Evolutionary conservation across 1,140 invertebrate species (phyloP), one percentile per base, ranked within the genome.

Genomic region (Drosophila tristis): DNA sequence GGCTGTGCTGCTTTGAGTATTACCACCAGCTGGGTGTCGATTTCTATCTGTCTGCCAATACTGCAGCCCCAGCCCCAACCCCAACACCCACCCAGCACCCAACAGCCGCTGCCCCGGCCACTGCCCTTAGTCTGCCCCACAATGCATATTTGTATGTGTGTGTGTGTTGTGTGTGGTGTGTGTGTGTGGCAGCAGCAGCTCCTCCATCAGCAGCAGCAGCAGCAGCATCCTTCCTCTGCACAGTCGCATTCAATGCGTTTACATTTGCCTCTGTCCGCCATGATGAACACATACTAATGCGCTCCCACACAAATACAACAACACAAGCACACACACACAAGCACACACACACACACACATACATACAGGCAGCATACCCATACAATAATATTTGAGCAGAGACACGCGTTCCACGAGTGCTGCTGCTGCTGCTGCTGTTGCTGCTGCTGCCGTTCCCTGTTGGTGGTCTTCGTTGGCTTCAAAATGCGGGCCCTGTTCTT

Each of bases 1-100:
- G 4, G 26, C 2, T 75, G 50, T 67, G 66, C 80, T 80, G 72
- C 64, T 79, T 75, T 66, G 57, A 67, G 44, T 65, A 68, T 63
- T 72, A 68, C 72, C 70, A 72, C 59, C 62, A 76, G 72, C 72
- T 76, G 78, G 65, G 78, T 65, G 51, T 74, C 59, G 70, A 72
- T 76, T 48, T 66, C 61, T 66, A 62, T 80, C 66, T 66, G 44
- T 62, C 56, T 50, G 57, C 57, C 56, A 3, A 48, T 78, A 9
- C 45, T 47, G 4, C 39, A 45, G 16, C n/a, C n/a, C n/a, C n/a
- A n/a, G n/a, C n/a, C n/a, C n/a, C n/a, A n/a, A n/a, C n/a, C n/a
- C n/a, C n/a, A n/a, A n/a, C 16, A 16, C 16, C 16, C 16, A 16
- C 16, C 2, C 26, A 54, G 5, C 11, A 15, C 23, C 59, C 8